A percentile compares a stretch with the other conserved stretches of the same genome.
Evolutionary conservation across 92 coral and sea anemone species (phyloP).

Genomic region (Diadumene lineata): DNA sequence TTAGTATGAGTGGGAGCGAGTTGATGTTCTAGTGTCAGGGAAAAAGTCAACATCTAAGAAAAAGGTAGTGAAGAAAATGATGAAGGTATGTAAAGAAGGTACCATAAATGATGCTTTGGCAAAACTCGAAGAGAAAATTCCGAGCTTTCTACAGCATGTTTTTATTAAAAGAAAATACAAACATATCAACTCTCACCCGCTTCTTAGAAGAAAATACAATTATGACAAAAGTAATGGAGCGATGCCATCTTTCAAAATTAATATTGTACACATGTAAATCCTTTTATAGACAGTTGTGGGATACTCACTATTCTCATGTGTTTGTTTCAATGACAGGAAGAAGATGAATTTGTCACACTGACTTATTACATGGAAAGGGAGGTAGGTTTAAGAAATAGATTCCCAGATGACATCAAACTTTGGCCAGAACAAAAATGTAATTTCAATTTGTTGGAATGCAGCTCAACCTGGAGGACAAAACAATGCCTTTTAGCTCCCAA

Average conservation of each 20-base stretch:
- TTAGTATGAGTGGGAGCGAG: conserved; percentile 38
- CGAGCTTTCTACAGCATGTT: conserved; percentile 45
- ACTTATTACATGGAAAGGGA: conserved; percentile 53
- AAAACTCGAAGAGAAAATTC: conserved; percentile 12
- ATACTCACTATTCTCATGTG: not conserved
- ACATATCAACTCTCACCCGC: no score
- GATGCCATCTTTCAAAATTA: no score
- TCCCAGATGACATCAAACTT: no score
- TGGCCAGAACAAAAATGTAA: no score
- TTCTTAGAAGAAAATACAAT: no score
- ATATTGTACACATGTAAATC: no score
- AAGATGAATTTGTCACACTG: conserved; percentile 40
- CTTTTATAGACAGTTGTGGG: not conserved
- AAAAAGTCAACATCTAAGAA: conserved; percentile 1
- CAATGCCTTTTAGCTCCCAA: no score
- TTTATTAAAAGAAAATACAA: conserved; percentile 49
- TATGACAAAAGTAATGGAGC: no score
- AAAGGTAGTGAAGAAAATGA: conserved; percentile 24
- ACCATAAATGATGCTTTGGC: conserved; percentile 17
- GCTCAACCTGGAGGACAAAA: no score
- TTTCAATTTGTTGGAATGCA: no score
- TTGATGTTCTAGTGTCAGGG: conserved; percentile 13
- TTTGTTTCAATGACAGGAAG: conserved; percentile 33
- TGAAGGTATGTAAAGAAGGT: conserved; percentile 22
- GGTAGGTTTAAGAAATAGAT: conserved; percentile 13